Percentiles rank a stretch among this genome's conserved stretches.
These are phyloP conservation scores for Pararge aegeria DNA, from an alignment of 1,140 invertebrate species.

Conservation along the genomic window DNA sequence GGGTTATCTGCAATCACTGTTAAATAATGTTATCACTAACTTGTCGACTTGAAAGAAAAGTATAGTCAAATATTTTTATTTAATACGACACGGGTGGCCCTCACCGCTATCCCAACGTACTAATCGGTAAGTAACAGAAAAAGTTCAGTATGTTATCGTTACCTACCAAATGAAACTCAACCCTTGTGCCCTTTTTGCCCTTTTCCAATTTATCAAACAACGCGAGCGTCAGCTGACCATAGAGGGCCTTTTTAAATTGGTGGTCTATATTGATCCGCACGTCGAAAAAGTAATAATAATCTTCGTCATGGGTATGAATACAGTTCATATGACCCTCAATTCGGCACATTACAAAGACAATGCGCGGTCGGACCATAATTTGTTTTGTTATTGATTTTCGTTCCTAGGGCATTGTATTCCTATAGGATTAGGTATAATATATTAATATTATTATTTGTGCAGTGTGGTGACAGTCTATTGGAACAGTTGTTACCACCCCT, in stretches of 20 bases:
- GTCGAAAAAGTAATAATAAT: slow-evolving; percentile 57
- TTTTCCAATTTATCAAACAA: slow-evolving; percentile 34
- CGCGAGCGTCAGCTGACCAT: slow-evolving; percentile 42
- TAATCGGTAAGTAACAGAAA: slow-evolving; percentile 40
- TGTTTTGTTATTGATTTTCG: slow-evolving; percentile 27
- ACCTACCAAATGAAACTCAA: slow-evolving; percentile 45
- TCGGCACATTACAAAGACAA: slow-evolving; percentile 42
- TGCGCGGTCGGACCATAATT: slow-evolving; percentile 31
- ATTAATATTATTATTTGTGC: too few relatives aligned
- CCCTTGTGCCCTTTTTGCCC: slow-evolving; percentile 35
- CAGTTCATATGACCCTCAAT: slow-evolving; percentile 49
- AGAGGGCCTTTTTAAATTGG: slow-evolving; percentile 43
- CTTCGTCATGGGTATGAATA: slow-evolving; percentile 61
- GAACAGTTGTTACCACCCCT: too few relatives aligned
- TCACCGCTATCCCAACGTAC: slow-evolving; percentile 46
- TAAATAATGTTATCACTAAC: slow-evolving; percentile 16
- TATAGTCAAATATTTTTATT: slow-evolving; percentile 9
- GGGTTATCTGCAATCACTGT: slow-evolving; percentile 21
- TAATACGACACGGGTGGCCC: slow-evolving; percentile 49
- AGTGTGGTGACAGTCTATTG: too few relatives aligned
- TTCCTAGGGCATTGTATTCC: background rate
- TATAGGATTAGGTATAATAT: background rate
- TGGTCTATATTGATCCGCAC: slow-evolving; percentile 47
- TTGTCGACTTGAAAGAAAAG: slow-evolving; percentile 23
- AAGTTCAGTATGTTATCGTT: slow-evolving; percentile 29